Percentiles rank a stretch among this genome's conserved stretches.
phyloP scores from a whole-genome alignment of 1,140 invertebrate species.

The Parapsyche elsis region DNA sequence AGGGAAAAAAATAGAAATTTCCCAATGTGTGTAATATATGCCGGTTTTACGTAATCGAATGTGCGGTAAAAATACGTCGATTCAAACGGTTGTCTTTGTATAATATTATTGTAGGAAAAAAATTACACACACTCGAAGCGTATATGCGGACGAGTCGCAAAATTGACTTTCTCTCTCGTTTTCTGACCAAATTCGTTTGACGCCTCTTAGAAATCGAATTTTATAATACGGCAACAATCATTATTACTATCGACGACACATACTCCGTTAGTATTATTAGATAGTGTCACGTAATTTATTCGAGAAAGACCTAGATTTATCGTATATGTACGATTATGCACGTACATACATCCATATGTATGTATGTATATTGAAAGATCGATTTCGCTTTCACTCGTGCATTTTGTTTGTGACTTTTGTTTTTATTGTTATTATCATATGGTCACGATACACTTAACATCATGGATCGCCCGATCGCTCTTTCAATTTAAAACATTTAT shows the following conservation, averaged over 20 bases:
- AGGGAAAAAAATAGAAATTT: neutral
- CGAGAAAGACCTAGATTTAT: too few species aligned
- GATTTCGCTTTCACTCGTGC: slow-evolving; percentile 23
- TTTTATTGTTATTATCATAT: neutral
- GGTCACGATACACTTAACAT: too few species aligned
- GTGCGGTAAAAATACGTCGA: neutral
- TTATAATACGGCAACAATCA: neutral
- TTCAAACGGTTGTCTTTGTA: slow-evolving; percentile 20
- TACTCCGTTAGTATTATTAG: too few species aligned
- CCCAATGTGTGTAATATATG: slow-evolving; percentile 16
- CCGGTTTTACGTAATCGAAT: neutral
- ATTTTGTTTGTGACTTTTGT: neutral
- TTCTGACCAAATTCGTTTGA: slow-evolving; percentile 47
- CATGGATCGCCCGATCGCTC: too few species aligned
- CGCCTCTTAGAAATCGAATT: slow-evolving; percentile 45
- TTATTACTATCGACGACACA: slow-evolving; percentile 13
- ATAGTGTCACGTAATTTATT: too few species aligned
- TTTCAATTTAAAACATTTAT: too few species aligned
- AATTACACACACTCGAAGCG: neutral
- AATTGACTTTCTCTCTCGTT: slow-evolving; percentile 52
- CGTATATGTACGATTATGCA: slow-evolving; percentile 20
- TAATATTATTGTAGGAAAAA: neutral
- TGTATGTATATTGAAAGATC: neutral
- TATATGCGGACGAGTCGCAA: slow-evolving; percentile 5
- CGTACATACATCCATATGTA: too few species aligned